Conservation (phyloP, 2,888 invertebrate species). For the Nudaria mundana region DNA sequence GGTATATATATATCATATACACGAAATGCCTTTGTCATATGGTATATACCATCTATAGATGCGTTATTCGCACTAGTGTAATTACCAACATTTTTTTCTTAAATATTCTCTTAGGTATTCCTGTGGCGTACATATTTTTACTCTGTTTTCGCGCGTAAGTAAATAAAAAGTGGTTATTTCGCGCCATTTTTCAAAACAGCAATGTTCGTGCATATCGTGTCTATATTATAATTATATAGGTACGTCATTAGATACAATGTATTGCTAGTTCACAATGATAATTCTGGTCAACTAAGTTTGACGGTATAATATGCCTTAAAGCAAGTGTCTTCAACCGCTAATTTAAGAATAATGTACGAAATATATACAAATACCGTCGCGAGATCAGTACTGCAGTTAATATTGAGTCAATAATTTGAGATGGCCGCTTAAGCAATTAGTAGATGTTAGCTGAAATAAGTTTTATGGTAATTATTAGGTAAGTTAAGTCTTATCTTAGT, state of each 20-base stretch:
- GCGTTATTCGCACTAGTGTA: no score
- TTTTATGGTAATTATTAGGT: slow-evolving; percentile 17
- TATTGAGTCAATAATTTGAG: slow-evolving; percentile 18
- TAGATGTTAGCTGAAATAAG: slow-evolving; percentile 10
- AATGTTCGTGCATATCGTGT: no score
- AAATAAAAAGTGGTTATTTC: no score
- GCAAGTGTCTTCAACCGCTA: slow-evolving; percentile 41
- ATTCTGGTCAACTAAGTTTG: slow-evolving; percentile 19
- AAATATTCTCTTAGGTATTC: no score
- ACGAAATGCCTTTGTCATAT: no score
- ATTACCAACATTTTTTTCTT: no score
- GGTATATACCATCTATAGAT: no score
- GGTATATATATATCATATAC: slow-evolving; percentile 15
- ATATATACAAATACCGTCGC: slow-evolving; percentile 14
- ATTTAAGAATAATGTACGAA: slow-evolving; percentile 30
- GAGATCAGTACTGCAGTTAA: slow-evolving; percentile 20
- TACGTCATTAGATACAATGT: no score
- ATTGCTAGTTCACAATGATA: slow-evolving; percentile 21
- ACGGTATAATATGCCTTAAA: slow-evolving; percentile 40
- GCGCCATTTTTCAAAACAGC: no score
- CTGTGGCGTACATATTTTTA: no score
- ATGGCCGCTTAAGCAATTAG: slow-evolving; percentile 14
- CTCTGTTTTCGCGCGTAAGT: no score
- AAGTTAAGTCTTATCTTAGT: slow-evolving; percentile 14
- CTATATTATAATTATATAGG: no score